phyloP scores from a whole-genome alignment of 2,797 vertebrate species.

The Enteromius argenteus region DNA sequence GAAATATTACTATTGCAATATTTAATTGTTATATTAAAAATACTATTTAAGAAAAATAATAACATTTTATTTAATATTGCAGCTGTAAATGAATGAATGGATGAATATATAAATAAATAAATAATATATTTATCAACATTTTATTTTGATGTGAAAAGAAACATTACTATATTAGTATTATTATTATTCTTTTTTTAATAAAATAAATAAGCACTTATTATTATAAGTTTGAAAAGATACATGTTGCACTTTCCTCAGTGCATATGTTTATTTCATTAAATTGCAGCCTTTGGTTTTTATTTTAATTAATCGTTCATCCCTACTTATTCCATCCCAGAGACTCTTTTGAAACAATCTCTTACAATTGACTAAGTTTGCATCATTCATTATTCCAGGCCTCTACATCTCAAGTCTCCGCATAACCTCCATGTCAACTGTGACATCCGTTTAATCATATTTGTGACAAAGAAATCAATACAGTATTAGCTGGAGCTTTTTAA shows the following conservation, averaged over 20 bases:
- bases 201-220: not conserved
- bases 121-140: too few relatives aligned
- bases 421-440: constrained; percentile 11
- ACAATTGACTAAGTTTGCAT: not conserved
- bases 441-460: constrained; percentile 41
- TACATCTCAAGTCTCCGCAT: constrained; percentile 12
- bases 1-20: not conserved
- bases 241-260: not conserved
- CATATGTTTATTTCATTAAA: not conserved
- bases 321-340: not conserved
- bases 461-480: constrained; percentile 19
- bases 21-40: not conserved
- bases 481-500: constrained; percentile 40
- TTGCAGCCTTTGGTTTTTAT: not conserved
- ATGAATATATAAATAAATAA: too few relatives aligned
- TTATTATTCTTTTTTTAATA: not conserved
- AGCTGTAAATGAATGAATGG: not conserved
- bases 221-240: not conserved
- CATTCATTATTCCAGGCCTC: constrained; percentile 7
- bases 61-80: not conserved
- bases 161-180: too few relatives aligned
- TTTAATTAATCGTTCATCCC: not conserved
- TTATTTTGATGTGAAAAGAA: too few relatives aligned
- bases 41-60: not conserved
- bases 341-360: constrained; percentile 10